phyloP scores from a whole-genome alignment of 2,113 vertebrate species.

The Campylomormyrus tamandua region DNA sequence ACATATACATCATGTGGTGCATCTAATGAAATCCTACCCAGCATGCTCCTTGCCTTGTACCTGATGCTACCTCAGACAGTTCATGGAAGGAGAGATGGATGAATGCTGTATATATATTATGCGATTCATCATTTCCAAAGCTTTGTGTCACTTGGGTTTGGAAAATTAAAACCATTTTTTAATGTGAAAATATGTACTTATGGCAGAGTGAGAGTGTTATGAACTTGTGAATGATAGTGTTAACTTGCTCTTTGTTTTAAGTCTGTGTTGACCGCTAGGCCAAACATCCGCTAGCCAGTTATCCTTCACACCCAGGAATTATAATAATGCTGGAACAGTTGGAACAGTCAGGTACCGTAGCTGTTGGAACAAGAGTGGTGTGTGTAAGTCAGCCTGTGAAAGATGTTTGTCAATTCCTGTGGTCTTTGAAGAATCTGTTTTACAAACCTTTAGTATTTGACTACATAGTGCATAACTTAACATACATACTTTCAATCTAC shows the following conservation, averaged over 20 bases:
- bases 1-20: background rate
- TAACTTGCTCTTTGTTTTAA: background rate
- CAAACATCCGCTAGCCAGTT: background rate
- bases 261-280: background rate
- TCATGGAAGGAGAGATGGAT: background rate
- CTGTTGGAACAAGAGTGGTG: background rate
- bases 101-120: background rate
- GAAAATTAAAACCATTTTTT: background rate
- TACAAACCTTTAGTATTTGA: background rate
- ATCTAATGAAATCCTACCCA: background rate
- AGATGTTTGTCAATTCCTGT: background rate
- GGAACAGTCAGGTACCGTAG: background rate
- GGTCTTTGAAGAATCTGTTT: background rate
- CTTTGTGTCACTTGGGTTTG: background rate
- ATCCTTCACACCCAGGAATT: background rate
- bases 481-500: background rate
- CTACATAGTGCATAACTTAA: background rate
- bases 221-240: background rate
- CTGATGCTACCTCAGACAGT: background rate
- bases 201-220: background rate
- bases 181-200: background rate
- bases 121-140: background rate
- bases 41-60: background rate
- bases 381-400: background rate
- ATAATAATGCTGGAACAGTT: background rate